A percentile compares a stretch with the other conserved stretches of the same genome.
phyloP scores from a whole-genome alignment of 2,113 vertebrate genomes.

The Phainopepla nitens region DNA sequence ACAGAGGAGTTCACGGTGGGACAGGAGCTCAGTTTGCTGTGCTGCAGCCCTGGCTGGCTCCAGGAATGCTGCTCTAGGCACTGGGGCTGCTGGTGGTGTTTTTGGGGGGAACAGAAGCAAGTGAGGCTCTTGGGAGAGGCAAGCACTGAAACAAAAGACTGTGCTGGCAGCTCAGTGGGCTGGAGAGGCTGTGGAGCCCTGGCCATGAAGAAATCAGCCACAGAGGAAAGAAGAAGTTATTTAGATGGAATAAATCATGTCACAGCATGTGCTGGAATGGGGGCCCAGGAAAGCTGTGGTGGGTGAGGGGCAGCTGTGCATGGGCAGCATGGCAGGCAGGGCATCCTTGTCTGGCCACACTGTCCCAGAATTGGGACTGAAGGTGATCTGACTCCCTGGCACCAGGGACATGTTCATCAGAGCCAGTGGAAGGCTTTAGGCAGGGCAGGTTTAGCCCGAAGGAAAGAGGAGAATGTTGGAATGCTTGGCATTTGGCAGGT shows the following conservation, averaged over 20 bases:
- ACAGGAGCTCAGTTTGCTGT: not conserved
- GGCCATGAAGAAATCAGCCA: not conserved
- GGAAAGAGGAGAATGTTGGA: rapidly evolving
- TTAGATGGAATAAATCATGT: not conserved
- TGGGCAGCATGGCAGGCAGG: rapidly evolving
- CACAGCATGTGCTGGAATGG: not conserved
- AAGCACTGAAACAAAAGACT: not conserved
- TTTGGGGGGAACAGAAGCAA: not conserved
- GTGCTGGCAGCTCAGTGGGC: not conserved
- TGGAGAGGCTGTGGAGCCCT: not conserved
- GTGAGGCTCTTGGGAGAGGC: not conserved
- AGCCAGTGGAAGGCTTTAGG: not conserved
- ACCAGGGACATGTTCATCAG: not conserved
- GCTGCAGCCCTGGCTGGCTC: not conserved
- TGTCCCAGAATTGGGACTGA: not conserved
- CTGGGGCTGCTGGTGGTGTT: not conserved
- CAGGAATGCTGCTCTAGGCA: rapidly evolving
- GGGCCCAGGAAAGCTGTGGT: rapidly evolving
- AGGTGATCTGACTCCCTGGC: not conserved
- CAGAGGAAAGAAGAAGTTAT: not conserved
- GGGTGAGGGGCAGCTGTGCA: not conserved
- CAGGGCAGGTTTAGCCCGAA: not conserved
- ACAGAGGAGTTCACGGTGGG: not conserved
- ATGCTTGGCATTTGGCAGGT: not conserved
- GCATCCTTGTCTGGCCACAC: rapidly evolving